phyloP scores from a whole-genome alignment of 30 jellyfish, hydroid and myxozoan genomes.

The Catostylus mosaicus region DNA sequence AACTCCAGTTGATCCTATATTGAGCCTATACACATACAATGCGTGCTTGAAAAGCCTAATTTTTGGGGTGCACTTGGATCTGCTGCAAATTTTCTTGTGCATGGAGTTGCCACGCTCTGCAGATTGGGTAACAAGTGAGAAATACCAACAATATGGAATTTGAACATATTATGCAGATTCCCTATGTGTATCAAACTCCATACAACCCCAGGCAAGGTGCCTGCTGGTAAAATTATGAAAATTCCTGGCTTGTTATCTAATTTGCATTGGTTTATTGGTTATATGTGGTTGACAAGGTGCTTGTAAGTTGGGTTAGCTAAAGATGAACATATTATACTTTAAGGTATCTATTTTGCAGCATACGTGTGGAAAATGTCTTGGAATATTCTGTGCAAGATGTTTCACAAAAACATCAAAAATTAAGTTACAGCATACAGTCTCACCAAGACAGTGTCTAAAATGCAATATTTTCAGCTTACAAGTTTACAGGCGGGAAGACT shows the following conservation, averaged over 20 bases:
- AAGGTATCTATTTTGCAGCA: slow-evolving; percentile 33
- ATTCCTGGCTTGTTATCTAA: not conserved
- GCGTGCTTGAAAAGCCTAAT: too few species aligned
- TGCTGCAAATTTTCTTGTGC: too few species aligned
- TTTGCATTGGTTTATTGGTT: not conserved
- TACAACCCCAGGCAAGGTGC: not conserved
- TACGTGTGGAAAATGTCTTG: slow-evolving; percentile 79
- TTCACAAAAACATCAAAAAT: slow-evolving; percentile 65
- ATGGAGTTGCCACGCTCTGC: too few species aligned
- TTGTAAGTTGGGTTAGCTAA: not conserved
- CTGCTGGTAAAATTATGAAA: too few species aligned
- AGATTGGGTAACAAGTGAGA: too few species aligned
- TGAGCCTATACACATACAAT: too few species aligned
- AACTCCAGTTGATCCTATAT: too few species aligned
- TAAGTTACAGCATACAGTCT: slow-evolving; percentile 7
- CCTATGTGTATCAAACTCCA: not conserved
- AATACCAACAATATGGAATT: too few species aligned
- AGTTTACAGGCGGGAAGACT: slow-evolving; percentile 73
- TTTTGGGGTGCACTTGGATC: too few species aligned
- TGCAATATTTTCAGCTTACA: slow-evolving; percentile 73
- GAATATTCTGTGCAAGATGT: slow-evolving; percentile 81
- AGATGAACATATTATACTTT: not conserved
- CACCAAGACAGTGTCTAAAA: slow-evolving; percentile 59
- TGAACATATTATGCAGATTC: too few species aligned
- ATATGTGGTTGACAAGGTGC: not conserved